Percentiles rank a stretch among this genome's conserved stretches.
Conservation (phyloP, 2,888 invertebrate genomes). For the Lapara coniferarum region DNA sequence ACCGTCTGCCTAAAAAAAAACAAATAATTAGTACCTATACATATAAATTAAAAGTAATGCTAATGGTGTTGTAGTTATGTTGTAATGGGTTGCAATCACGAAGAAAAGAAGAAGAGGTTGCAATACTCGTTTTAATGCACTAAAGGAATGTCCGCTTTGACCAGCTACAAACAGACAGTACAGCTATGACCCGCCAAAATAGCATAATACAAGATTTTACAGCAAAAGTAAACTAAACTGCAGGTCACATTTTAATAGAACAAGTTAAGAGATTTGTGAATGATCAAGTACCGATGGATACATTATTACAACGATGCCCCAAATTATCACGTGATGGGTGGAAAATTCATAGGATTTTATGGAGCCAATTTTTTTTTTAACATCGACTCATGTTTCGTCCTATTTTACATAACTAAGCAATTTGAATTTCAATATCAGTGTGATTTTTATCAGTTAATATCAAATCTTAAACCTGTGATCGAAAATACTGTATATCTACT, state of each 20-base stretch:
- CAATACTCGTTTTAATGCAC: neutral
- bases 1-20: conserved; percentile 76
- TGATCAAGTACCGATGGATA: no score
- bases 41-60: neutral
- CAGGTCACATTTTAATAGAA: no score
- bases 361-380: neutral
- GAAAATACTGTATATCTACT: conserved; percentile 28
- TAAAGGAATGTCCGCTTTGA: no score
- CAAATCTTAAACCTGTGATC: neutral
- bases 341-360: neutral
- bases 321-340: neutral
- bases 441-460: neutral
- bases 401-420: neutral
- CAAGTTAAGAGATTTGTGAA: no score
- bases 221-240: no score
- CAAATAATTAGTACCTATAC: conserved; percentile 9
- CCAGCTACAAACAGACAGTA: no score
- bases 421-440: neutral
- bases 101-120: no score
- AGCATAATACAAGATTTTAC: no score
- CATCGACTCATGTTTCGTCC: neutral
- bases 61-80: no score
- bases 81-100: no score
- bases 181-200: no score
- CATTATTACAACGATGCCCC: no score